These are phyloP conservation scores for Acromyrmex heyeri DNA, from an alignment of 1,140 invertebrate species.

Conservation along the genomic window DNA sequence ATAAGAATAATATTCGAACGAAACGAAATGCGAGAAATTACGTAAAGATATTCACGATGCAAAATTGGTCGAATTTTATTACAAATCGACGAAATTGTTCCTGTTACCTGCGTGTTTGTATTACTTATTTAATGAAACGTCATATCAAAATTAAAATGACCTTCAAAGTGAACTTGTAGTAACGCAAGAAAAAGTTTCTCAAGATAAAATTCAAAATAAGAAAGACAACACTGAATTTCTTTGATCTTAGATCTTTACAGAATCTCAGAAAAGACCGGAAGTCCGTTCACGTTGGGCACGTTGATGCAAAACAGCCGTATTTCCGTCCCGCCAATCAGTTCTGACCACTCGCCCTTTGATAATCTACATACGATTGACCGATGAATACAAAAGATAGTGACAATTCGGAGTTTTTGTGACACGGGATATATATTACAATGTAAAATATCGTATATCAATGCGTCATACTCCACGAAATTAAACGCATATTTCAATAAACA, in stretches of 20 bases:
- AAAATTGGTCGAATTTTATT: slow-evolving; percentile 32
- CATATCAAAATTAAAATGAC: neutral
- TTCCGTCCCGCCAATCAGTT: slow-evolving; percentile 80
- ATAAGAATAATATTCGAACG: slow-evolving; percentile 55
- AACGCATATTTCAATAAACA: slow-evolving; percentile 56
- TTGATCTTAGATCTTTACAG: slow-evolving; percentile 48
- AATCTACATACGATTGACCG: slow-evolving; percentile 75
- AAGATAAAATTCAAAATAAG: neutral
- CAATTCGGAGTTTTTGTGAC: slow-evolving; percentile 35
- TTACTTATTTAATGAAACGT: slow-evolving; percentile 9
- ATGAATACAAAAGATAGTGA: slow-evolving; percentile 25
- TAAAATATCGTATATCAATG: slow-evolving; percentile 41
- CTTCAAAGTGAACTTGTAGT: neutral
- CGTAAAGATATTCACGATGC: slow-evolving; percentile 46
- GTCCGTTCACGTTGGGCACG: slow-evolving; percentile 52
- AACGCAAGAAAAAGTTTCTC: neutral
- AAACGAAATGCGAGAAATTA: slow-evolving; percentile 64
- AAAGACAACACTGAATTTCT: slow-evolving; percentile 21
- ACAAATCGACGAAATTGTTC: neutral
- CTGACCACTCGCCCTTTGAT: slow-evolving; percentile 74
- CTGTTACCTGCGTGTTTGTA: neutral
- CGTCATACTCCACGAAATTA: slow-evolving; percentile 35
- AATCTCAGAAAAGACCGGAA: neutral
- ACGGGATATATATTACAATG: slow-evolving; percentile 7
- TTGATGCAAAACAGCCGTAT: slow-evolving; percentile 72